A percentile compares a stretch with the other conserved stretches of the same genome.
Conservation (phyloP, 1,140 invertebrate genomes). For the Polyergus mexicanus region DNA sequence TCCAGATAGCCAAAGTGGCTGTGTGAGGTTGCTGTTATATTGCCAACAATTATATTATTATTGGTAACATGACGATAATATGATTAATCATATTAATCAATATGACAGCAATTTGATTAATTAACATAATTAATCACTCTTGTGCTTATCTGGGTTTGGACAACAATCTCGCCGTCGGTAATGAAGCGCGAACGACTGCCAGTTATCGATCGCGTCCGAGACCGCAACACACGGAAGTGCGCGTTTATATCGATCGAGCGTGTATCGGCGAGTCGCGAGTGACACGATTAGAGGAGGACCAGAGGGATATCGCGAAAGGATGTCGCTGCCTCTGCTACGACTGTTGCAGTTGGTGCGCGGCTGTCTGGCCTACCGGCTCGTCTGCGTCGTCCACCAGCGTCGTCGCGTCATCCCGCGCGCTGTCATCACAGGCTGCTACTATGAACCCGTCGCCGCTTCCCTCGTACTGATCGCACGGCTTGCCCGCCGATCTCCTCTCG, state of each 20-base stretch:
- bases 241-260: slow-evolving; percentile 44
- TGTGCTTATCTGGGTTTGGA: too few relatives aligned
- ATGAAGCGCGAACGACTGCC: neutral
- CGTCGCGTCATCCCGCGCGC: slow-evolving; percentile 38
- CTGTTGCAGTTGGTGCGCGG: slow-evolving; percentile 72
- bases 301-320: slow-evolving; percentile 28
- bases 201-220: slow-evolving; percentile 1
- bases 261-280: slow-evolving; percentile 39
- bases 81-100: too few relatives aligned
- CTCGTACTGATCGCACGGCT: slow-evolving; percentile 48
- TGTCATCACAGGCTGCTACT: slow-evolving; percentile 17
- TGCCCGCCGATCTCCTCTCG: neutral
- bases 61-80: too few relatives aligned
- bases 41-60: too few relatives aligned
- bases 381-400: slow-evolving; percentile 32
- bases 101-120: too few relatives aligned
- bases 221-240: neutral
- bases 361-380: slow-evolving; percentile 71
- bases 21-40: too few relatives aligned
- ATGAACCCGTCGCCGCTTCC: slow-evolving; percentile 11
- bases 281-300: neutral
- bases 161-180: too few relatives aligned
- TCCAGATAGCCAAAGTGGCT: too few relatives aligned
- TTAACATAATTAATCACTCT: too few relatives aligned
- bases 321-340: slow-evolving; percentile 8